These are phyloP conservation scores for Calliopum simillimum DNA, from an alignment of 2,888 invertebrate genomes.

Conservation along the genomic window DNA sequence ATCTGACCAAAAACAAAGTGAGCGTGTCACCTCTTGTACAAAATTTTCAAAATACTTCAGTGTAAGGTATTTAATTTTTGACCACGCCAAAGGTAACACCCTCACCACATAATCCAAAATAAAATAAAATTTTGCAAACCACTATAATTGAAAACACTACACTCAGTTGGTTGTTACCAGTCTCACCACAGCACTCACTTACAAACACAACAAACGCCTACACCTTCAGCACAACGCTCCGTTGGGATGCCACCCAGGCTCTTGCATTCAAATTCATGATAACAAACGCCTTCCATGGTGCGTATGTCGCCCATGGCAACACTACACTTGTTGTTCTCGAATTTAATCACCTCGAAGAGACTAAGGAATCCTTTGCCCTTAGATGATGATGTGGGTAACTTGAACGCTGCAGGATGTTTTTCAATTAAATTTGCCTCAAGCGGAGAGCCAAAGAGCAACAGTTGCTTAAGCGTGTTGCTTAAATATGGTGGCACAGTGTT, in stretches of 20 bases:
- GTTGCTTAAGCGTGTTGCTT: slow-evolving; percentile 54
- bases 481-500: slow-evolving; percentile 43
- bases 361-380: slow-evolving; percentile 71
- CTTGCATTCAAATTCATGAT: slow-evolving; percentile 76
- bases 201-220: slow-evolving; percentile 82
- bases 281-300: slow-evolving; percentile 77
- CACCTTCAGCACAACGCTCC: slow-evolving; percentile 79
- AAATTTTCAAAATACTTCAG: too few relatives aligned
- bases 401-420: slow-evolving; percentile 44
- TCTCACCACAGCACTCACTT: slow-evolving; percentile 66
- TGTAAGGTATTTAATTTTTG: too few relatives aligned
- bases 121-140: neutral
- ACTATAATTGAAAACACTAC: neutral
- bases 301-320: slow-evolving; percentile 65
- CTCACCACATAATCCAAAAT: neutral
- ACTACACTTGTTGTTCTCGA: slow-evolving; percentile 74
- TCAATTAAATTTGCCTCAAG: slow-evolving; percentile 59
- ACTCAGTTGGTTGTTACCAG: too few relatives aligned
- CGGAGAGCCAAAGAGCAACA: slow-evolving; percentile 57
- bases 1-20: too few relatives aligned
- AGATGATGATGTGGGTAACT: slow-evolving; percentile 47
- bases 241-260: slow-evolving; percentile 73
- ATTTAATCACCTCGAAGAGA: slow-evolving; percentile 78
- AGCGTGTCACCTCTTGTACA: too few relatives aligned
- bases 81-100: neutral